Base-by-base conservation (phyloP, 2,113 vertebrate species). In the Triplophysa tibetana region DNA sequence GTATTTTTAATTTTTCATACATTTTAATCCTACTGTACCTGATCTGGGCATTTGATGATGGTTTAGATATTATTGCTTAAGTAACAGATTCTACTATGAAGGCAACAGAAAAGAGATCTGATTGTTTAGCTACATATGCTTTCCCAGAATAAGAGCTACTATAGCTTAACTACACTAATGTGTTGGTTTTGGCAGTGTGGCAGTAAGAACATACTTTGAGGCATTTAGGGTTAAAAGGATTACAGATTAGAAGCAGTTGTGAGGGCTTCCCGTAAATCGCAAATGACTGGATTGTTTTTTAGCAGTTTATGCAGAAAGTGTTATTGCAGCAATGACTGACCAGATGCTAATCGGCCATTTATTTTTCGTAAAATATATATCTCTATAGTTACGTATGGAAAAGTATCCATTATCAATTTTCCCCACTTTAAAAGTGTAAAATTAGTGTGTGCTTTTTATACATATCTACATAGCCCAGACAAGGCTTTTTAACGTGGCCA, bases 381-480 rank as follows among this genome's bases (percentile, higher is more conserved):
- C 89, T 93, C 90, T 92, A 92, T 90, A 92, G 89, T 75, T 90
- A 91, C 88, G 88, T 81, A 85, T 89, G 88, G 90, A 91, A 92
- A 93, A 89, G 80, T 87, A 84, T 67, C 80, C 84, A 85, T 88
- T 85, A 82, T 86, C 63, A 52, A 48, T 89, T 86, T 89, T 88
- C 62, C 66, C 4, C 48, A 67, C 87, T 75, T 80, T 70, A 66
- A 83, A 90, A 93, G 88, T 87, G 72, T 66, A 70, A 84, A 84
- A 78, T 89, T 89, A 94, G 91, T 88, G 87, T 84, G 85, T 86
- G 85, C 83, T 84, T 85, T 89, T 83, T 89, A 80, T 89, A 93
- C 90, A 92, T 92, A 85, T 87, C 88, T 89, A 93, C 91, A 93
- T 91, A 85, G 92, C 93, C 92, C 94, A 96, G 95, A 96, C 95